Conservation (phyloP, 2,797 vertebrate genomes). For the Eulemur mongoz region DNA sequence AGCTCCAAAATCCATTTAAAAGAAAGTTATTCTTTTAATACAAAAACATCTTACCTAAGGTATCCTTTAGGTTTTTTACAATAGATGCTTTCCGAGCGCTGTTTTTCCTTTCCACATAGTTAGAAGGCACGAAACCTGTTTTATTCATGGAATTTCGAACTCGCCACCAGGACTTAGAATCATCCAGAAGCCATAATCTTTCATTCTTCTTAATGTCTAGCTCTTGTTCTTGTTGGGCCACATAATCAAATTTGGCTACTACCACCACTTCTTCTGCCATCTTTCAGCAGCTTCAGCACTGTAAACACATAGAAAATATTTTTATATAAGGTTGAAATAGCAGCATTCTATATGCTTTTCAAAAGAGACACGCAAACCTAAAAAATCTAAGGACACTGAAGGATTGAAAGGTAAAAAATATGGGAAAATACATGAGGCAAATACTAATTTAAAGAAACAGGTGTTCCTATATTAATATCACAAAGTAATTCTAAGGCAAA, state of each 20-base stretch:
- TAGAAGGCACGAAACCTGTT: conserved; percentile 95
- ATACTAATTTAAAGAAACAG: conserved; percentile 21
- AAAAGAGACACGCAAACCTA: conserved; percentile 1
- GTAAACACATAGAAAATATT: conserved; percentile 62
- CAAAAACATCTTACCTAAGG: conserved; percentile 87
- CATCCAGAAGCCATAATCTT: conserved; percentile 93
- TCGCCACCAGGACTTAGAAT: conserved; percentile 96
- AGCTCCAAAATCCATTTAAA: not conserved
- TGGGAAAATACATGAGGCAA: not conserved
- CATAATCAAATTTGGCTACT: conserved; percentile 96
- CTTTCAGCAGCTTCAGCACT: conserved; percentile 88
- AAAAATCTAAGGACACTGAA: conserved; percentile 1
- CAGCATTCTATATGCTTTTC: not conserved
- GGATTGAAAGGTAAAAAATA: conserved; percentile 49
- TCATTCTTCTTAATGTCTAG: conserved; percentile 97
- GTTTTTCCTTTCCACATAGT: conserved; percentile 96
- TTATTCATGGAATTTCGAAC: conserved; percentile 95
- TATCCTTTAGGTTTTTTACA: conserved; percentile 96
- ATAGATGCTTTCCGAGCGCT: conserved; percentile 94
- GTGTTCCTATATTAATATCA: not conserved
- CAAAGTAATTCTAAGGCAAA: conserved; percentile 41
- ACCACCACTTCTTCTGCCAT: conserved; percentile 97
- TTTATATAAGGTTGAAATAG: not conserved
- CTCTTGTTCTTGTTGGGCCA: conserved; percentile 96
- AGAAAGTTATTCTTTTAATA: not conserved